Evolutionary conservation across 2,113 vertebrate genomes (phyloP), one percentile per base, ranked within the genome.

Genomic region (Falco punctatus): DNA sequence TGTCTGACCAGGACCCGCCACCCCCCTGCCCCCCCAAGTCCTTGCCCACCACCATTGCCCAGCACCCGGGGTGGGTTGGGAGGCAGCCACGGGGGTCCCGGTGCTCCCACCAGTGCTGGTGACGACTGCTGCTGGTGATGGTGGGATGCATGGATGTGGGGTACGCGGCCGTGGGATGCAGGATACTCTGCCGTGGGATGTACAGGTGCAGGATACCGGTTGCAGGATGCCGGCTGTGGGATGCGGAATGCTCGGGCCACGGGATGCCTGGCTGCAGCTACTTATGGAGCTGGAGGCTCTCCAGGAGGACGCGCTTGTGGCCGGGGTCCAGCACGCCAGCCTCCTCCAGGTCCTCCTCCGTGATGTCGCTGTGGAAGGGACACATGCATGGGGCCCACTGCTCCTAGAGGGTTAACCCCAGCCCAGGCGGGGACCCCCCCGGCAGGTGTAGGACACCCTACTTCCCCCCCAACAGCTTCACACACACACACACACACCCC

Each of bases 261-360:
- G 9, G 23, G 23, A 38, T 4, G 35, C 28, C 35, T 0, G 2
- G 5, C 1, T 19, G 23, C 22, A 1, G 95, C 81, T 98, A 98
- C 75, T 99, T 98, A 97, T 97, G 98, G 78, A 98, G 98, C 93
- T 98, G 98, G 78, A 99, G 97, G 77, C 98, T 99, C 92, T 99
- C 98, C 98, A 99, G 97, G 66, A 99, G 98, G 35, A 99, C 95
- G 18, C 96, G 98, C 90, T 99, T 99, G 98, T 99, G 99, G 82
- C 96, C n/a, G 3, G 99, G 97, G 73, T 99, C 99, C 44, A 98
- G 97, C 74, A 99, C 98, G 3, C 99, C 99, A 1, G 99, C 99
- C 97, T 99, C 99, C 95, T 99, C 99, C 94, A 99, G 96, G 97
- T 99, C 99, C 88, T 99, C 99, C 93, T 99, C 99, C 0, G 99